Percentiles rank a stretch among this genome's conserved stretches.
Evolutionary conservation across 2,113 vertebrate species (phyloP).

Genomic region (Burhinus bistriatus): DNA sequence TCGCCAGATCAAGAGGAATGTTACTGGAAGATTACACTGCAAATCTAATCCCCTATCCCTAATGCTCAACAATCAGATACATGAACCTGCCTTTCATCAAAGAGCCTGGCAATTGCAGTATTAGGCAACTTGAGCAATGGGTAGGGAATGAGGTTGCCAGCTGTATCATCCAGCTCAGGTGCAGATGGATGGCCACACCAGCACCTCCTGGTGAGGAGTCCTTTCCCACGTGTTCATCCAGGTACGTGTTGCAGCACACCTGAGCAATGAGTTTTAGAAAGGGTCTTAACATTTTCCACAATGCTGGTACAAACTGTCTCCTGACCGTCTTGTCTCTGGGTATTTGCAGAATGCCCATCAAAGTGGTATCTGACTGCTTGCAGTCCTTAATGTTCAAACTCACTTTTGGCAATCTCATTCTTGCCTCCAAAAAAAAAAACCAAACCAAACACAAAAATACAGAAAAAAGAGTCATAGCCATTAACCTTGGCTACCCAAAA

Average conservation of each 20-base stretch:
- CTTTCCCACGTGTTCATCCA: background rate
- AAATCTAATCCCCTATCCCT: constrained; percentile 41
- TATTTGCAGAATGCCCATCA: background rate
- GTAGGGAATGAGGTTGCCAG: background rate
- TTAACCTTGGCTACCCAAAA: background rate
- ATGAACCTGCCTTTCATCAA: background rate
- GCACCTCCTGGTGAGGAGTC: background rate
- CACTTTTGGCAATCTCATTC: background rate
- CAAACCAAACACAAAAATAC: too few species aligned
- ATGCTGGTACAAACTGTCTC: background rate
- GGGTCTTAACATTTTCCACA: background rate
- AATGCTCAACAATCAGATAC: constrained; percentile 3
- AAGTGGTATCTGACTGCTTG: background rate
- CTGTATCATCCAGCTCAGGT: background rate
- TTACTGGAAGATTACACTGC: constrained; percentile 39
- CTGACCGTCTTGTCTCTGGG: background rate
- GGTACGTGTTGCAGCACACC: background rate
- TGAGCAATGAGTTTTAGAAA: background rate
- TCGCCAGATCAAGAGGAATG: background rate
- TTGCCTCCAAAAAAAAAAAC: background rate
- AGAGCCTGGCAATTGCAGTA: background rate
- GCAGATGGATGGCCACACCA: background rate
- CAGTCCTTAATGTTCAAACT: background rate
- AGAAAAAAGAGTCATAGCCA: background rate
- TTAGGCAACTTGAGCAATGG: background rate